A percentile compares a stretch with the other conserved stretches of the same genome.
Conservation (phyloP, 2,797 vertebrate genomes). For the Nyctalus aviator region DNA sequence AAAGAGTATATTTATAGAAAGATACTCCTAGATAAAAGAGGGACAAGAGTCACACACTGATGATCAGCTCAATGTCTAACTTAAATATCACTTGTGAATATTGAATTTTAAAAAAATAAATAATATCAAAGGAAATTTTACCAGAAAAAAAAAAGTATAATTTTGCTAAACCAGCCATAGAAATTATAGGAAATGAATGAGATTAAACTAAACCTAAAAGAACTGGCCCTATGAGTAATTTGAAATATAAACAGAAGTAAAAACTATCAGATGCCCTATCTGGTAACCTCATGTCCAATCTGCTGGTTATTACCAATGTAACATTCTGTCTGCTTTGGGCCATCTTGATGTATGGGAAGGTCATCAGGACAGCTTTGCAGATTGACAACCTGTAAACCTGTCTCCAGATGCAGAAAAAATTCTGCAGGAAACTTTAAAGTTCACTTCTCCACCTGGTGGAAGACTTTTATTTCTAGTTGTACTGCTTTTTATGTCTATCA, state of each 20-base stretch:
- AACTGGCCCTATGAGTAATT: neutral
- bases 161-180: constrained; percentile 4
- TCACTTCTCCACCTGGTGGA: neutral
- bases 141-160: neutral
- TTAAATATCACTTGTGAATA: neutral
- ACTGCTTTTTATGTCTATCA: constrained; percentile 22
- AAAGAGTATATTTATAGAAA: neutral
- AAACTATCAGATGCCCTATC: neutral
- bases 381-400: neutral
- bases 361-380: neutral
- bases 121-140: constrained; percentile 9
- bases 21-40: neutral
- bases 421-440: neutral
- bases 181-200: constrained; percentile 21
- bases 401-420: neutral
- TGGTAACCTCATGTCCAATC: neutral
- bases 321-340: neutral
- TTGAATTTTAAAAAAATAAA: neutral
- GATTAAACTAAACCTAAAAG: neutral
- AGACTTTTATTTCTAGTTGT: neutral
- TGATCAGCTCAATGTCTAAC: neutral
- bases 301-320: neutral
- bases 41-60: neutral
- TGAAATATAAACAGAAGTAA: neutral
- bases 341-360: neutral